These are phyloP conservation scores for Agrochola lota DNA, from an alignment of 2,888 invertebrate genomes.

Conservation along the genomic window DNA sequence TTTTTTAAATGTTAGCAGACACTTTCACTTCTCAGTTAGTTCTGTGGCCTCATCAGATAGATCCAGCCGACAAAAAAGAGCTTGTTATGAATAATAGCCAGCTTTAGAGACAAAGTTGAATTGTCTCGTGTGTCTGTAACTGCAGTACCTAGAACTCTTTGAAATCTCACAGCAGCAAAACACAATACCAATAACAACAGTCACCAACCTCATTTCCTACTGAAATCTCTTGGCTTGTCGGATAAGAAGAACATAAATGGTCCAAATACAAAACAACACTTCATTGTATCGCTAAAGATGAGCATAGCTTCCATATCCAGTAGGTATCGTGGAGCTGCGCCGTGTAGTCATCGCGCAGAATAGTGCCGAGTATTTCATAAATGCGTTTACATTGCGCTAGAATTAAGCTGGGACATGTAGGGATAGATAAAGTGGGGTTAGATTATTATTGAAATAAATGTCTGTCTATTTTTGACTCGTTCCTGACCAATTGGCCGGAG, in stretches of 20 bases:
- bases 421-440: not conserved
- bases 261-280: slow-evolving; percentile 60
- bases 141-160: not conserved
- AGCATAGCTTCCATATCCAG: slow-evolving; percentile 57
- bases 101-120: not conserved
- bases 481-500: no score
- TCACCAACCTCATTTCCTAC: slow-evolving; percentile 26
- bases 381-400: slow-evolving; percentile 55
- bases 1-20: not conserved
- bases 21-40: not conserved
- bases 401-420: slow-evolving; percentile 44
- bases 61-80: not conserved
- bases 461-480: no score
- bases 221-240: slow-evolving; percentile 34
- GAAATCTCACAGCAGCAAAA: not conserved
- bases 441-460: not conserved
- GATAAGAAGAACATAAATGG: slow-evolving; percentile 52
- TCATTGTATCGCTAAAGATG: slow-evolving; percentile 59
- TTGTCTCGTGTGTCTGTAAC: not conserved
- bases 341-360: slow-evolving; percentile 46
- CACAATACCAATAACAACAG: slow-evolving; percentile 5
- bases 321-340: slow-evolving; percentile 31
- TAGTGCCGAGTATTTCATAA: slow-evolving; percentile 56
- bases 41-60: not conserved
- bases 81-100: not conserved